phyloP scores from a whole-genome alignment of 2,113 vertebrate genomes.

The Gadus macrocephalus region DNA sequence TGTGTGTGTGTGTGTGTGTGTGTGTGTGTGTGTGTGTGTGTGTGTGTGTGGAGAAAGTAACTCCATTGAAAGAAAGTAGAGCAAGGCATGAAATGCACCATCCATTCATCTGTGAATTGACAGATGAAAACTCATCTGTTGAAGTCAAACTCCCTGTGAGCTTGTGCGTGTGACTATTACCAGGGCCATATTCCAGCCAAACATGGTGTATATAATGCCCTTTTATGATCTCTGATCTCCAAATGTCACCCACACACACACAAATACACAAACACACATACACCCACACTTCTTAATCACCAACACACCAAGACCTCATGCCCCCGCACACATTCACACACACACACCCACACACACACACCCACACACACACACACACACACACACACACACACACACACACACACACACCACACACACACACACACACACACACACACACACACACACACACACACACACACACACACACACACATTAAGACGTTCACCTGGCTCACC shows the following conservation, averaged over 20 bases:
- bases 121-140: neutral
- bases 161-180: conserved; percentile 23
- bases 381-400: neutral
- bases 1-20: too few relatives aligned
- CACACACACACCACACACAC: neutral
- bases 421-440: neutral
- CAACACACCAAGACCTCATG: too few relatives aligned
- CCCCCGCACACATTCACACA: too few relatives aligned
- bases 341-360: too few relatives aligned
- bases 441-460: conserved; percentile 16
- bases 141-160: neutral
- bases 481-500: neutral
- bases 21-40: conserved; percentile 2
- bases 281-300: too few relatives aligned
- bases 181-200: conserved; percentile 1
- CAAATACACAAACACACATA: too few relatives aligned
- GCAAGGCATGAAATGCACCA: neutral
- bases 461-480: conserved; percentile 1
- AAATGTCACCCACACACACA: too few relatives aligned
- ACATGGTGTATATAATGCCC: too few relatives aligned
- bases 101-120: conserved; percentile 27
- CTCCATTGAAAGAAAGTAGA: neutral
- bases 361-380: neutral
- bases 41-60: too few relatives aligned
- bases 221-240: too few relatives aligned